Evolutionary conservation across 2,888 invertebrate genomes (phyloP).

Genomic region (Aporophyla nigra): DNA sequence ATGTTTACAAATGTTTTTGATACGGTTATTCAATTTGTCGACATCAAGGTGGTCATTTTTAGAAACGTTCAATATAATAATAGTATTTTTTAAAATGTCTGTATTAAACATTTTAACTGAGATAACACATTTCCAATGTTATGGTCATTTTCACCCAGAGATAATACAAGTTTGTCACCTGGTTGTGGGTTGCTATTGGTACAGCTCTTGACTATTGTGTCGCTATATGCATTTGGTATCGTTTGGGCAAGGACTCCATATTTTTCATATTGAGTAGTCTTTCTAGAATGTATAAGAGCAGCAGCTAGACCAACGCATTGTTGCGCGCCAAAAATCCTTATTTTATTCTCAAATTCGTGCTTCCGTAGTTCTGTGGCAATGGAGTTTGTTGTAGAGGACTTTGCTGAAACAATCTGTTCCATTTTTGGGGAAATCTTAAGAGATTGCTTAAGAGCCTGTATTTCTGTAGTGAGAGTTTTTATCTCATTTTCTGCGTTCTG

Average conservation of each 20-base stretch:
- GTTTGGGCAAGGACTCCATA: conserved; percentile 16
- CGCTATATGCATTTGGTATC: conserved; percentile 20
- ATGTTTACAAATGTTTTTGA: conserved; percentile 1
- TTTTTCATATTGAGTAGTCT: conserved; percentile 5
- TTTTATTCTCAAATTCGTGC: neutral
- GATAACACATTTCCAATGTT: conserved; percentile 2
- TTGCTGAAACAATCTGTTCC: neutral
- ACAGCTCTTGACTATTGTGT: neutral
- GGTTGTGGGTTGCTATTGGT: no score
- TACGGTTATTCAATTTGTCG: neutral
- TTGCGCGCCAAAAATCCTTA: neutral
- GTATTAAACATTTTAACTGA: neutral
- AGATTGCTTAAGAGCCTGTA: conserved; percentile 5
- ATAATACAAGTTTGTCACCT: no score
- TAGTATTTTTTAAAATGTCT: neutral
- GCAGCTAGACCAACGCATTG: conserved; percentile 19
- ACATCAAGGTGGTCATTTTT: neutral
- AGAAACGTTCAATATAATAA: conserved; percentile 1
- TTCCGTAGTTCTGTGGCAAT: neutral
- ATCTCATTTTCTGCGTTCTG: conserved; percentile 7
- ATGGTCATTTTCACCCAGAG: neutral
- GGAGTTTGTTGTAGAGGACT: neutral
- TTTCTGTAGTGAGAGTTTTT: neutral
- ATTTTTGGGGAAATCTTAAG: neutral
- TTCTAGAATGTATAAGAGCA: conserved; percentile 12